These are phyloP conservation scores for Philhelius pedissequus DNA, from an alignment of 2,888 invertebrate genomes.

Conservation along the genomic window DNA sequence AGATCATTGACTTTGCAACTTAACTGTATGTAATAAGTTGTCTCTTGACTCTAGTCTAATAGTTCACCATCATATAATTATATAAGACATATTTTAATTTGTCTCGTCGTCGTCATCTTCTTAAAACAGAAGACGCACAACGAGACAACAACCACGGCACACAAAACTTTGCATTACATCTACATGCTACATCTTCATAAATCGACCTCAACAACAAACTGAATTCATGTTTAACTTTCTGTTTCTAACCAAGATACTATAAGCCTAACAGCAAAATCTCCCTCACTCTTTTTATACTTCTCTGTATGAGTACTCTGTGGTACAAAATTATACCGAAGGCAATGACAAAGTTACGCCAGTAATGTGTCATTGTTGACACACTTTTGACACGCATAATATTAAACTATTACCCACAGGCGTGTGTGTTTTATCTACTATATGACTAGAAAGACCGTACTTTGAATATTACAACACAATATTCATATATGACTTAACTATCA, in stretches of 20 bases:
- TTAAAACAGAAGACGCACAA: background rate
- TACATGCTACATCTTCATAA: background rate
- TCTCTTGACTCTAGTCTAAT: background rate
- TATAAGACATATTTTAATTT: background rate
- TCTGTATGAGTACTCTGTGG: no score
- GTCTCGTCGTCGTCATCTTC: background rate
- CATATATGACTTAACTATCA: background rate
- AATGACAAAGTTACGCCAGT: slow-evolving; percentile 43
- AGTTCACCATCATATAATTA: background rate
- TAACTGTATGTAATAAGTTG: background rate
- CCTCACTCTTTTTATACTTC: background rate
- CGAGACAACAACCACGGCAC: background rate
- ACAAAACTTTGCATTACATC: background rate
- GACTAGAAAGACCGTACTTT: background rate
- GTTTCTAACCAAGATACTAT: background rate
- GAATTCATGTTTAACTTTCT: slow-evolving; percentile 23
- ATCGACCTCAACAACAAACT: background rate
- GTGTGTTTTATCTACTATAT: slow-evolving; percentile 8
- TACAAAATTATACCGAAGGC: background rate
- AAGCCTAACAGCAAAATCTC: background rate
- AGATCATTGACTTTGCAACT: background rate
- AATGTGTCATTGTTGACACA: slow-evolving; percentile 60
- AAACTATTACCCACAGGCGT: slow-evolving; percentile 39
- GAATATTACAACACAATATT: background rate
- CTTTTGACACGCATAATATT: slow-evolving; percentile 63